phyloP scores from a whole-genome alignment of 2,888 invertebrate genomes.

The Leptura quadrifasciata region DNA sequence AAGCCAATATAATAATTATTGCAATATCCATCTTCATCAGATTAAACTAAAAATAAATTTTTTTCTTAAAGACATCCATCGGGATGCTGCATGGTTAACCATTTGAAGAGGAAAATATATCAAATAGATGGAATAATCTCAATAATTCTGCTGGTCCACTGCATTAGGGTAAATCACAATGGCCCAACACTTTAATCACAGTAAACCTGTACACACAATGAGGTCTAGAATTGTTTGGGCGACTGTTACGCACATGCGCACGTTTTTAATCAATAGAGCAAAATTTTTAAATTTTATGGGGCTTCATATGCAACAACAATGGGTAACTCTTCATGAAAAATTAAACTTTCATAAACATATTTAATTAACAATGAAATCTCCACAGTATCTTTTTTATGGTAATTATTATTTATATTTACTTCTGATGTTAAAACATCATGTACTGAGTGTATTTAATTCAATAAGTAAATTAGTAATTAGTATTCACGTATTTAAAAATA shows the following conservation, averaged over 20 bases:
- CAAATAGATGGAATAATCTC: background rate
- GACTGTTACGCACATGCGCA: constrained; percentile 57
- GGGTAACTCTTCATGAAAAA: too few relatives aligned
- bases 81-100: constrained; percentile 62
- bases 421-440: too few relatives aligned
- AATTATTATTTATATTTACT: too few relatives aligned
- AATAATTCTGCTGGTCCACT: constrained; percentile 39
- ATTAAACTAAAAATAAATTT: constrained; percentile 46
- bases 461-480: too few relatives aligned
- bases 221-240: constrained; percentile 43
- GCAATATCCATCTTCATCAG: constrained; percentile 50
- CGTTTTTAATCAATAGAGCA: constrained; percentile 61
- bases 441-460: too few relatives aligned
- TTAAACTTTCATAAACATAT: too few relatives aligned
- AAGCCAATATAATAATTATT: constrained; percentile 41
- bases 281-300: constrained; percentile 34
- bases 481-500: too few relatives aligned
- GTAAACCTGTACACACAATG: background rate
- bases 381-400: too few relatives aligned
- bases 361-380: too few relatives aligned
- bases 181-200: constrained; percentile 22
- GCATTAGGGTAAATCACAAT: constrained; percentile 24
- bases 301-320: too few relatives aligned
- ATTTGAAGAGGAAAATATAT: constrained; percentile 22
- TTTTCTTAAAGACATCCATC: constrained; percentile 58